phyloP scores from a whole-genome alignment of 2,113 vertebrate genomes.

The Sorex araneus region DNA sequence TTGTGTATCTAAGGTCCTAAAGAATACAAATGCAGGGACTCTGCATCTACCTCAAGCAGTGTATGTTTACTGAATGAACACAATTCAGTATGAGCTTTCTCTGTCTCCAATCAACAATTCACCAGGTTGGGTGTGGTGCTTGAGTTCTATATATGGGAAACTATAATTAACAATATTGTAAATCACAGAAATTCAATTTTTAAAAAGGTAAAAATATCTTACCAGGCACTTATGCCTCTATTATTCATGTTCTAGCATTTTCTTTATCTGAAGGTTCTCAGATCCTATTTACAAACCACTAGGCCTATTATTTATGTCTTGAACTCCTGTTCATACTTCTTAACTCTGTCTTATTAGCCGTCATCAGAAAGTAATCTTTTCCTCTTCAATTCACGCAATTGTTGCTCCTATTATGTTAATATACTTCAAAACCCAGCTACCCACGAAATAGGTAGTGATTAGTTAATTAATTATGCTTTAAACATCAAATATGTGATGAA shows the following conservation, averaged over 20 bases:
- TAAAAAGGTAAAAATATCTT: no score
- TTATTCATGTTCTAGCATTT: background rate
- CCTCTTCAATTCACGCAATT: background rate
- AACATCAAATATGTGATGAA: conserved; percentile 13
- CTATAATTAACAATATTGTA: no score
- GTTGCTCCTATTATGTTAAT: background rate
- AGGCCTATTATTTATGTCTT: background rate
- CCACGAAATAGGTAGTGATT: conserved; percentile 6
- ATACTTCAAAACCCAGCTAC: background rate
- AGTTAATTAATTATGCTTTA: conserved; percentile 38
- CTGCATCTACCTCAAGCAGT: background rate
- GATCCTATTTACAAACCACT: background rate
- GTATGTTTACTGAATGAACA: background rate
- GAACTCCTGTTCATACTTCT: background rate
- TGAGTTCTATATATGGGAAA: no score
- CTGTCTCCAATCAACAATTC: background rate
- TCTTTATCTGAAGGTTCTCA: background rate
- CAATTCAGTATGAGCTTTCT: background rate
- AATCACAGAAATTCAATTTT: no score
- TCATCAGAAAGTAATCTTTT: background rate
- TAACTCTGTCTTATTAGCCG: background rate
- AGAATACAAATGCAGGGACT: background rate
- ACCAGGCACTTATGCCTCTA: background rate
- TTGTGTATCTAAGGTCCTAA: background rate
- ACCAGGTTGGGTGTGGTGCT: no score